Base-by-base conservation (phyloP, 2,888 invertebrate species). In the Acronicta psi region DNA sequence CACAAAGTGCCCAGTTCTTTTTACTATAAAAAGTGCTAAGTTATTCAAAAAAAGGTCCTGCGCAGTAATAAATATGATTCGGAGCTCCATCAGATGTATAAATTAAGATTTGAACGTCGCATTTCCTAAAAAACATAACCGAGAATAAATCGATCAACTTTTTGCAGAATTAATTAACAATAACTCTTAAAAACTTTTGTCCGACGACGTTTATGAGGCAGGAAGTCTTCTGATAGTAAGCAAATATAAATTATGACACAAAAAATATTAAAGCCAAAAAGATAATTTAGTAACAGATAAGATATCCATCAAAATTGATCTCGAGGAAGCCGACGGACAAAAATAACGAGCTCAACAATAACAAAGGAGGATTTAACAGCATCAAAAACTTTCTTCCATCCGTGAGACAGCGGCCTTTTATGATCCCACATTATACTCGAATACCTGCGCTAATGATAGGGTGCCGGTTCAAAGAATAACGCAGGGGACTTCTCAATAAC, bases 391-490 rank as follows among this genome's bases (percentile, higher is more conserved):
- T 85, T 83, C 85, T 80, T 85, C 80, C 77, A 82, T 78, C 79
- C 80, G 76, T 79, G 76, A 83, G 86, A 76, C 81, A 81, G 67
- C 80, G 76, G 68, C 78, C 80, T 81, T 82, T 84, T 81, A 77
- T 79, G 72, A 69, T 56, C 57, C 69, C 69, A 66, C 74, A 81
- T 81, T 78, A 79, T 77, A 75, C 78, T 72, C 72, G 66, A 62
- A 72, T 91, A 91, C 92, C 91, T 91, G 91, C 73, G 79, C 76
- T 92, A 91, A 92, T 92, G 90, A 92, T 90, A 91, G 91, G 90
- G 87, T 85, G 80, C 74, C 59, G 69, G 74, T 79, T 77, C 75
- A 74, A 77, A 76, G 77, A 74, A 76, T 64, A 56, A 69, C 47
- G 59, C 75, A 47, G 67, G 74, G 73, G 68, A 82, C 82, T 86